A percentile compares a stretch with the other conserved stretches of the same genome.
Evolutionary conservation across 2,113 vertebrate genomes (phyloP).

Genomic region (Oriolus oriolus): DNA sequence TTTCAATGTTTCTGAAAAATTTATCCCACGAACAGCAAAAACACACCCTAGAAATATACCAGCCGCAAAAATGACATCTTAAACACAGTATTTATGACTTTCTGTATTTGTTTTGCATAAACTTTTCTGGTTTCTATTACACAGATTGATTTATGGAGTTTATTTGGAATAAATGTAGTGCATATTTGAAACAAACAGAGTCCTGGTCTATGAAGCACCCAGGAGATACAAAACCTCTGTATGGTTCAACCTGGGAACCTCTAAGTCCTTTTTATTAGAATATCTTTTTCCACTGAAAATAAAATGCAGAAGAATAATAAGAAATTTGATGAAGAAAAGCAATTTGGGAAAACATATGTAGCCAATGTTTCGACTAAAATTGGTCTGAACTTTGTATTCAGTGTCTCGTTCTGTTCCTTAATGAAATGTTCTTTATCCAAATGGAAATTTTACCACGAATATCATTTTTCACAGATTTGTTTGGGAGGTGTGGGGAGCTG

Average conservation of each 20-base stretch:
- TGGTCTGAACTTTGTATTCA: slow-evolving; percentile 4
- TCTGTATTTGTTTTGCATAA: slow-evolving; percentile 25
- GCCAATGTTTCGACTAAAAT: background rate
- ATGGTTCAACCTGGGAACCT: background rate
- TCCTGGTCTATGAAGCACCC: background rate
- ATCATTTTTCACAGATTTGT: slow-evolving; percentile 37
- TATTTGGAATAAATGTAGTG: slow-evolving; percentile 8
- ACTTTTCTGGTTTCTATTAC: slow-evolving; percentile 27
- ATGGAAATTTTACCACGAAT: slow-evolving; percentile 53
- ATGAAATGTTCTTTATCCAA: slow-evolving; percentile 31
- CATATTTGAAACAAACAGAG: slow-evolving; percentile 9
- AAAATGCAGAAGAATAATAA: background rate
- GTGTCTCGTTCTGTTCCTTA: background rate
- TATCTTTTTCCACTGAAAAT: background rate
- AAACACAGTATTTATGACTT: background rate
- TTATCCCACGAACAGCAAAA: background rate
- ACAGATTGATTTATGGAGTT: background rate
- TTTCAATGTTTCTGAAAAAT: slow-evolving; percentile 30
- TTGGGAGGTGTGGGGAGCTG: slow-evolving; percentile 17
- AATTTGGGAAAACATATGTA: background rate
- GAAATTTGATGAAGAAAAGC: background rate
- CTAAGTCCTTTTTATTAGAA: background rate
- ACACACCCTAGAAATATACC: slow-evolving; percentile 1
- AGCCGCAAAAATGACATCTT: background rate
- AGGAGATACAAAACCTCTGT: slow-evolving; percentile 3